Conservation (phyloP, 2,888 invertebrate species). For the Coleophora deauratella region DNA sequence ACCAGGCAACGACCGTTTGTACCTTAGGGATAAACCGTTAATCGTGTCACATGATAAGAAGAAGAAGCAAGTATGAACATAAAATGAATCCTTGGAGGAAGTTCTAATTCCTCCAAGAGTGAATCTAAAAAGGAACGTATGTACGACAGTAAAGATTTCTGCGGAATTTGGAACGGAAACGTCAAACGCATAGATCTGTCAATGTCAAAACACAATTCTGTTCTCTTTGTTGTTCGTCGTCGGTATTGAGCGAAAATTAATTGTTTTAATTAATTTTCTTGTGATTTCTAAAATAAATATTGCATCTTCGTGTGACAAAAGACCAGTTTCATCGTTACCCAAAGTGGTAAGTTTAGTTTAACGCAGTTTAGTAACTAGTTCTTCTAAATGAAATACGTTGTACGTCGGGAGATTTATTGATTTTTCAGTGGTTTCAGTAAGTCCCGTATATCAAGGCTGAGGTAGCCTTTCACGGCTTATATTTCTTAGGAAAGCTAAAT, state of each 20-base stretch:
- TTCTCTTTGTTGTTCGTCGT: conserved; percentile 24
- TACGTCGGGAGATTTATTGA: conserved; percentile 30
- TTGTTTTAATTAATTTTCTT: conserved; percentile 33
- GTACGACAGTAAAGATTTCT: neutral
- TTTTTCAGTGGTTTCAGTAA: too few relatives aligned
- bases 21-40: too few relatives aligned
- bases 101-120: too few relatives aligned
- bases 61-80: too few relatives aligned
- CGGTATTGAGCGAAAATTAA: conserved; percentile 33
- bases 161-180: conserved; percentile 15
- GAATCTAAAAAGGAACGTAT: neutral
- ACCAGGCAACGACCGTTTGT: too few relatives aligned
- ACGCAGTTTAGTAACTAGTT: conserved; percentile 15
- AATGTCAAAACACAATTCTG: conserved; percentile 21
- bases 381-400: conserved; percentile 19
- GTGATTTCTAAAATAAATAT: conserved; percentile 20
- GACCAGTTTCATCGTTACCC: conserved; percentile 17
- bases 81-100: too few relatives aligned
- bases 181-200: conserved; percentile 26
- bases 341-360: conserved; percentile 33
- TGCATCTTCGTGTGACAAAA: conserved; percentile 18
- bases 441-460: too few relatives aligned
- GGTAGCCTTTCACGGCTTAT: too few relatives aligned
- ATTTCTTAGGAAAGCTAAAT: too few relatives aligned
- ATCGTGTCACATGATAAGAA: too few relatives aligned